Percentiles rank a stretch among this genome's conserved stretches.
Conservation (phyloP, 2,888 invertebrate species). For the Busseola fusca region DNA sequence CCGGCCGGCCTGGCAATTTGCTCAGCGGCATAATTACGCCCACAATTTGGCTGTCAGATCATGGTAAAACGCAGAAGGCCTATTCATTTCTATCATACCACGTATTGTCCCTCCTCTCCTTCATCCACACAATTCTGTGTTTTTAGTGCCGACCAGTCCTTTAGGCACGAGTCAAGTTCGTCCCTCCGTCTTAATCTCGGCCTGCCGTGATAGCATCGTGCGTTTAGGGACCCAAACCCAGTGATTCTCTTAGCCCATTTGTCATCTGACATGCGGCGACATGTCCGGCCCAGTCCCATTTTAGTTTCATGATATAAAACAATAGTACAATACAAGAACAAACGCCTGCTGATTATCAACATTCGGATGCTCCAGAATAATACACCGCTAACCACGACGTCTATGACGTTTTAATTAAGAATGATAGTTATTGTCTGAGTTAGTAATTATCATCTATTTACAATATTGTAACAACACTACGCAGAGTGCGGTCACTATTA, state of each 20-base stretch:
- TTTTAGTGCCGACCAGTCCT: not conserved
- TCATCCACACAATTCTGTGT: not conserved
- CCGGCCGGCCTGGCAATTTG: conserved; percentile 51
- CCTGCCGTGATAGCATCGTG: no score
- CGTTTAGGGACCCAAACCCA: no score
- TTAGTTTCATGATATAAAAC: no score
- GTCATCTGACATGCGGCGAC: no score
- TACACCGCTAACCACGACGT: not conserved
- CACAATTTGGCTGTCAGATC: conserved; percentile 47
- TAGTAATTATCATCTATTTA: not conserved
- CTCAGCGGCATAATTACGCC: conserved; percentile 60
- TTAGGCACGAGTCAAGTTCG: not conserved
- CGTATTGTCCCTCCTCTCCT: not conserved
- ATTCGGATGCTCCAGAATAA: not conserved
- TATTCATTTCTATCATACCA: no score
- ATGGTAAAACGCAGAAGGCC: conserved; percentile 21
- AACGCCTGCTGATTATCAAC: not conserved
- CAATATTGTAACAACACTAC: not conserved
- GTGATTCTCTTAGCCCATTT: no score
- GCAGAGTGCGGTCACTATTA: not conserved
- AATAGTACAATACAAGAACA: not conserved
- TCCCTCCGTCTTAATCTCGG: no score
- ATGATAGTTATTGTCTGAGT: not conserved
- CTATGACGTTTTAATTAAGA: not conserved
- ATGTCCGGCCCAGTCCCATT: no score